Evolutionary conservation across 53 echinoderm and acorn worm species (phyloP), one percentile per base, ranked within the genome.

Genomic region (Zoroaster sp.): DNA sequence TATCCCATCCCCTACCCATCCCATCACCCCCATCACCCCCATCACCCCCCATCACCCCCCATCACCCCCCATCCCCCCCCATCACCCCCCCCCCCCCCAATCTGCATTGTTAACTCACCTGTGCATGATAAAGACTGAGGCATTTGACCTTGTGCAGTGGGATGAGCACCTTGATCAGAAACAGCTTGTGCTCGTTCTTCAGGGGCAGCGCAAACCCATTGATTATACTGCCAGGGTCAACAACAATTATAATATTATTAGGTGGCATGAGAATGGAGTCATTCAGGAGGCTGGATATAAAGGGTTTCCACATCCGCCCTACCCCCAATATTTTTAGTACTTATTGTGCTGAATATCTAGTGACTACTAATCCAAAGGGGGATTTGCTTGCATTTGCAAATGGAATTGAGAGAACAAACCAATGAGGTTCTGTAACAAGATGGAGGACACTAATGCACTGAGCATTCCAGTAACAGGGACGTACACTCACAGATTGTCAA

Each of bases 121-220:
- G 98, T 72, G 98, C 98, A 93, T 98, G 98, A 80, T 98, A 98
- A 31, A 98, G 91, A 74, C 95, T 91, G 69, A 98, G 93, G 79
- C 98, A 96, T 91, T 96, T 95, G 88, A 96, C 95, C 90, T 98
- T 98, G 80, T 98, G 98, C 49, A 98, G 90, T 43, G 98, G 98
- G 88, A 98, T 98, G 91, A 98, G 98, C 76, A 98, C 98, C 90
- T 98, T 98, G 93, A 96, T 98, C 67, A 98, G 94, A 75, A 98
- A 98, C 83, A 93, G 95, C 91, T 98, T 98, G 86, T 98, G 98
- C 80, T 98, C 98, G 65, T 89, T 87, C 89, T 98, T 98, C 72
- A 98, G 92, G 38, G 98, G 98, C 80, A 98, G 87, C 44, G 98
- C 98, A 91, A 98, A 98, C 70, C 98, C 98, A 92, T 98, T 98